Conservation (phyloP, 2,888 invertebrate genomes). For the Dryococelus australis region DNA sequence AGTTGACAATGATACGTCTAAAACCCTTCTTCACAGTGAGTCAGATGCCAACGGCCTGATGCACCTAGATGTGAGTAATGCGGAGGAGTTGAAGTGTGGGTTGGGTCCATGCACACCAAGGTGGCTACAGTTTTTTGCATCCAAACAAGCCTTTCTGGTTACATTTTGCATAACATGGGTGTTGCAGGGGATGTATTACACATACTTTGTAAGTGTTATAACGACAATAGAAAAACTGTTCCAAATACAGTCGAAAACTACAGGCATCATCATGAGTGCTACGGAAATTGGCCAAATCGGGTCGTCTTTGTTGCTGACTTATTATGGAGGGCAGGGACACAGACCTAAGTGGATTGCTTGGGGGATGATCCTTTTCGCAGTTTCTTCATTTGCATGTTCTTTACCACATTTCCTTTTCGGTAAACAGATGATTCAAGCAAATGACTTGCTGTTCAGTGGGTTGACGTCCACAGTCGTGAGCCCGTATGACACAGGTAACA, state of each 20-base stretch:
- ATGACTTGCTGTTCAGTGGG: slow-evolving; percentile 58
- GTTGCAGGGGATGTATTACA: slow-evolving; percentile 87
- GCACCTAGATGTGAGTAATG: slow-evolving; percentile 53
- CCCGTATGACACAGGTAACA: slow-evolving; percentile 51
- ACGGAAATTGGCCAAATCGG: slow-evolving; percentile 94
- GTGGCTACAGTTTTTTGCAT: slow-evolving; percentile 77
- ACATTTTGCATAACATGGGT: slow-evolving; percentile 90
- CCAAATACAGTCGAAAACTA: slow-evolving; percentile 90
- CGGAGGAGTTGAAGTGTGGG: slow-evolving; percentile 73
- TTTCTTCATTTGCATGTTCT: slow-evolving; percentile 86
- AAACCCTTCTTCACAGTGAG: not conserved
- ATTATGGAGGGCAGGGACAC: slow-evolving; percentile 91
- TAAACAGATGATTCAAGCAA: slow-evolving; percentile 70
- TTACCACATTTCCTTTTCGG: slow-evolving; percentile 88
- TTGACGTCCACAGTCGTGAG: slow-evolving; percentile 52
- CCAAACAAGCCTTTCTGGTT: slow-evolving; percentile 87
- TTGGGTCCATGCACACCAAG: slow-evolving; percentile 79
- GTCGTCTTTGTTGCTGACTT: slow-evolving; percentile 85
- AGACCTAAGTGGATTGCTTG: slow-evolving; percentile 93
- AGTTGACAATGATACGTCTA: not conserved
- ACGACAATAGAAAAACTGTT: slow-evolving; percentile 93
- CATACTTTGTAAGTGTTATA: slow-evolving; percentile 92
- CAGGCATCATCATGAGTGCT: slow-evolving; percentile 84
- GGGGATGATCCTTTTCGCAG: slow-evolving; percentile 88
- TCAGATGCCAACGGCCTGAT: slow-evolving; percentile 37